Evolutionary conservation across 1,140 invertebrate genomes (phyloP).

Genomic region (Dendrolimus punctatus): DNA sequence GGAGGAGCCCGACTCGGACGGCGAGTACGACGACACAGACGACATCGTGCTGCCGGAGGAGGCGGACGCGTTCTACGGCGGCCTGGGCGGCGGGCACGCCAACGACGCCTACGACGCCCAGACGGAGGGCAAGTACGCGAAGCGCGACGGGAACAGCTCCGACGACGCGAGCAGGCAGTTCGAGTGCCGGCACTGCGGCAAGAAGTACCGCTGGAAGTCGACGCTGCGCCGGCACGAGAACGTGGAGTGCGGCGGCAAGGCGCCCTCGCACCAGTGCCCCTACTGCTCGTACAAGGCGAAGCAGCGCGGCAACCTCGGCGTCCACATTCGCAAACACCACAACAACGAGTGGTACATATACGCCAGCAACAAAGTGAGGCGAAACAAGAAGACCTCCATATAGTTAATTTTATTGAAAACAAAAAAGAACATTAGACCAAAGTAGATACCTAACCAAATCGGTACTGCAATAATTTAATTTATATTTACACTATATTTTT

Average conservation of each 20-base stretch:
- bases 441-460: conserved; percentile 66
- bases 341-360: conserved; percentile 65
- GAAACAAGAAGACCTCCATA: conserved; percentile 57
- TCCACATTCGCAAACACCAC: conserved; percentile 87
- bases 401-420: conserved; percentile 10
- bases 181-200: conserved; percentile 84
- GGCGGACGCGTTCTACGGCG: conserved; percentile 36
- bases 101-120: conserved; percentile 72
- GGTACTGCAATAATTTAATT: conserved; percentile 64
- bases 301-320: conserved; percentile 84
- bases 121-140: conserved; percentile 20
- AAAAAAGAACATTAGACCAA: conserved; percentile 42
- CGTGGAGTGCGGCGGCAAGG: conserved; percentile 90
- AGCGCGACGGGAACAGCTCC: conserved; percentile 23
- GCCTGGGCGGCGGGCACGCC: conserved; percentile 7
- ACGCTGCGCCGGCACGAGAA: conserved; percentile 86
- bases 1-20: conserved; percentile 48
- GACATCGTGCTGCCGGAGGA: conserved; percentile 67
- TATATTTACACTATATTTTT: conserved; percentile 57
- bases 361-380: conserved; percentile 62
- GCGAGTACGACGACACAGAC: conserved; percentile 63
- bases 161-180: conserved; percentile 80
- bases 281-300: conserved; percentile 86
- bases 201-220: conserved; percentile 87
- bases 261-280: conserved; percentile 85